Percentiles rank a stretch among this genome's conserved stretches.
phyloP scores from a whole-genome alignment of 2,797 vertebrate genomes.

The Poeciliopsis infans region DNA sequence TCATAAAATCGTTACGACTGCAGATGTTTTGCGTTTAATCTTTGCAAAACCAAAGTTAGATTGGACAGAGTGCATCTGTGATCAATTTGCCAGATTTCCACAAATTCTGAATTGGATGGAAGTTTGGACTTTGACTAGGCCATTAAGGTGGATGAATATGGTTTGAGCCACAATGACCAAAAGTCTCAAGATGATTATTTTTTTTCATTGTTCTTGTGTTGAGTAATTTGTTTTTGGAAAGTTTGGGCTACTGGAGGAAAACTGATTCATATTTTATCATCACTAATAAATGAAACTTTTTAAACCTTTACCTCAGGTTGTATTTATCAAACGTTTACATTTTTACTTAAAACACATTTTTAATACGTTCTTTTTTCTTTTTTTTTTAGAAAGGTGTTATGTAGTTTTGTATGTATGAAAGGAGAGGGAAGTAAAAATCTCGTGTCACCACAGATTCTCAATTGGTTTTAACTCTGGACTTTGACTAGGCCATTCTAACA shows the following conservation, averaged over 20 bases:
- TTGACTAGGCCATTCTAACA: neutral
- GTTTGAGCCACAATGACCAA: neutral
- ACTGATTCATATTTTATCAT: neutral
- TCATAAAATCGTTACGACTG: neutral
- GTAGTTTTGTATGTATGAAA: neutral
- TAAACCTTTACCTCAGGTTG: neutral
- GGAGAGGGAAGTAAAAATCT: no score
- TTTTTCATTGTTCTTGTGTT: neutral
- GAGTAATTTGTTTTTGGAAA: neutral
- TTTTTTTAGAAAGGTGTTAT: neutral
- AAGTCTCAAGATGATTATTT: neutral
- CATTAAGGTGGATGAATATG: neutral
- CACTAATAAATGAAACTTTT: neutral
- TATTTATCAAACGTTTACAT: neutral
- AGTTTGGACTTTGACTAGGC: neutral
- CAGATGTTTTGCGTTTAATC: neutral
- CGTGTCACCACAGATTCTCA: neutral
- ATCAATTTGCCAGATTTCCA: neutral
- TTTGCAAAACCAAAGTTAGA: neutral
- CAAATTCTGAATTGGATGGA: neutral
- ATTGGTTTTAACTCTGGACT: neutral
- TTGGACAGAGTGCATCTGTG: neutral
- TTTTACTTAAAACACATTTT: neutral
- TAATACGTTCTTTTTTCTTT: neutral
- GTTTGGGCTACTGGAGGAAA: neutral